Evolutionary conservation across 2,113 vertebrate genomes (phyloP), one percentile per base, ranked within the genome.

Genomic region (Cyprinodon brontotheroides): DNA sequence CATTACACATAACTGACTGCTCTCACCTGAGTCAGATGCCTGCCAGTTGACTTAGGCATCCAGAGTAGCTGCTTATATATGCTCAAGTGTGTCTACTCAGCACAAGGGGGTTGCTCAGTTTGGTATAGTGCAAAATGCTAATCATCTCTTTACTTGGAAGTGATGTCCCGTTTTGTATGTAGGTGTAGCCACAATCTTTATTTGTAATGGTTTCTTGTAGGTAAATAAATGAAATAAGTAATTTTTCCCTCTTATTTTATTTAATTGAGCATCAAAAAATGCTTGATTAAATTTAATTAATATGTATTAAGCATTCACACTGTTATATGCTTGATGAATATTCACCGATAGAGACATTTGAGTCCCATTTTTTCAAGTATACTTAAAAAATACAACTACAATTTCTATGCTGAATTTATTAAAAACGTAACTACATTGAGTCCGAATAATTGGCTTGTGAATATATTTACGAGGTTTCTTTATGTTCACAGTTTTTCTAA

Each of bases 21-120:
- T n/a, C 64, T 63, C 45, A 68, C 77, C 64, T 78, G 77, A 68
- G 15, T 67, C 64, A 67, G 38, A 72, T 67, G 43, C 76, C 69
- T 67, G n/a, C 41, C 70, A 72, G 77, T 53, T 73, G 29, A 38
- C 67, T 47, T 22, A 40, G 43, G 11, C 43, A 6, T 43, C 64
- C 10, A 15, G 12, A 62, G 59, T 20, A 53, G 64, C 70, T 63
- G 45, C 64, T 72, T 79, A 68, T 79, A 68, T 78, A 63, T 62
- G 11, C 65, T 68, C 17, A 41, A 67, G 57, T 53, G 41, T 57
- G 65, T 39, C 43, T 22, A 36, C 78, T 75, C 50, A 61, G 77
- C 70, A 68, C 59, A 63, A 53, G 59, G 40, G 22, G 43, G 41
- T n/a, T 38, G 14, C 71, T 69, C 61, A 63, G 12, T 69, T 69